These are phyloP conservation scores for Buceros bicornis DNA, from an alignment of 2,797 vertebrate genomes.

Conservation along the genomic window DNA sequence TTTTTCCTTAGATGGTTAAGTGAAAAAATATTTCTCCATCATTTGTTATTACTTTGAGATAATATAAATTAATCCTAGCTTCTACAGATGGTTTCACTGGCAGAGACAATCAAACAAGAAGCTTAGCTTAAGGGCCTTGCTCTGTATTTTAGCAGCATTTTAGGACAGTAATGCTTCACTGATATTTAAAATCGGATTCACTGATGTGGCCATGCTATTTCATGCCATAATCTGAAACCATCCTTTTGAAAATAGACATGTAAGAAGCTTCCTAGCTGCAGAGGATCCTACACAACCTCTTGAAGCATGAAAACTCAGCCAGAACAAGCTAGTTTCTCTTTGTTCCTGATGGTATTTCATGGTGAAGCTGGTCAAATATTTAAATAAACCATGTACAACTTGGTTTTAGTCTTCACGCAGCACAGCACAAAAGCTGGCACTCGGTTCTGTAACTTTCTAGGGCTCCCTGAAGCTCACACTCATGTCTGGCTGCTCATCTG, in stretches of 20 bases:
- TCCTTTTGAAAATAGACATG: background rate
- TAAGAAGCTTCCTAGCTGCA: background rate
- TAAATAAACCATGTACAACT: background rate
- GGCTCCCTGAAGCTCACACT: background rate
- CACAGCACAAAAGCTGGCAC: background rate
- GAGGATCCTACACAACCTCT: background rate
- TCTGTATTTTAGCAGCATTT: slow-evolving; percentile 1
- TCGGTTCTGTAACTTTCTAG: background rate
- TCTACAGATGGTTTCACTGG: background rate
- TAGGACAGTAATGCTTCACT: background rate
- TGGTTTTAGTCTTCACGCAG: background rate
- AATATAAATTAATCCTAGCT: background rate
- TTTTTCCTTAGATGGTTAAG: background rate
- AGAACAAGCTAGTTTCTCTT: background rate
- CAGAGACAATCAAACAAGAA: background rate
- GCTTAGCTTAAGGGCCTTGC: background rate
- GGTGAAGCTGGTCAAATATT: background rate
- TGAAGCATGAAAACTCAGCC: background rate
- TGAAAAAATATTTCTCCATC: slow-evolving; percentile 21
- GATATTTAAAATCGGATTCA: background rate
- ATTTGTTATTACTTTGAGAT: background rate
- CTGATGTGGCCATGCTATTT: background rate
- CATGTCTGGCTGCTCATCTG: background rate
- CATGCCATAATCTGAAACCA: background rate
- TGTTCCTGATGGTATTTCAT: background rate